These are phyloP conservation scores for Scelioninae gen. 1 DNA, from an alignment of 2,888 invertebrate genomes.

Conservation along the genomic window DNA sequence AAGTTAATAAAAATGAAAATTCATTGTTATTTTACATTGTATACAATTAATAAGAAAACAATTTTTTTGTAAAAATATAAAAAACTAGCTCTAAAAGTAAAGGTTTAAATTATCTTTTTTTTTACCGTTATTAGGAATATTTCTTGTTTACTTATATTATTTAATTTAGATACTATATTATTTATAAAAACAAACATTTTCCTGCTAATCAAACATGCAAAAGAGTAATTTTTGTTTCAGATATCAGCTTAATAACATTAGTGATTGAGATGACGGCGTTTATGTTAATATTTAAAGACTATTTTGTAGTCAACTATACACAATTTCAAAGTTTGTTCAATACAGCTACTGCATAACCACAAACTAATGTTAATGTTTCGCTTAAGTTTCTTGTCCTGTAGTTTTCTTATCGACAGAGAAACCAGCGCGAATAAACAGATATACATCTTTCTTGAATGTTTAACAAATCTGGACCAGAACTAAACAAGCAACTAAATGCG, in stretches of 20 bases:
- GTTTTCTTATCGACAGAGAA: slow-evolving; percentile 25
- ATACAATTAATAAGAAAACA: too few relatives aligned
- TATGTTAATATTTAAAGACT: slow-evolving; percentile 22
- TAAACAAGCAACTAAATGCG: slow-evolving; percentile 4
- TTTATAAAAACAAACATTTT: too few relatives aligned
- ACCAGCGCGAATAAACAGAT: slow-evolving; percentile 1
- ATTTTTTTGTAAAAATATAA: too few relatives aligned
- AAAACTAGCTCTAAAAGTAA: too few relatives aligned
- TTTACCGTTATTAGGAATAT: too few relatives aligned
- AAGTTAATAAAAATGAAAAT: too few relatives aligned
- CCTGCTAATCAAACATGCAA: too few relatives aligned
- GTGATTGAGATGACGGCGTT: background rate
- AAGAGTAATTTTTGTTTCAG: background rate
- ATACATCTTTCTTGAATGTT: slow-evolving; percentile 23
- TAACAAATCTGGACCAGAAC: background rate
- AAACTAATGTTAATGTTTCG: slow-evolving; percentile 27
- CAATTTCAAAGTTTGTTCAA: slow-evolving; percentile 18
- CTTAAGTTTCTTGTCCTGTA: slow-evolving; percentile 31
- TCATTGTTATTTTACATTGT: too few relatives aligned
- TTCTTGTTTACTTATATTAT: too few relatives aligned
- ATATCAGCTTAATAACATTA: background rate
- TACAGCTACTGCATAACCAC: slow-evolving; percentile 15
- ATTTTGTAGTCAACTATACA: slow-evolving; percentile 14
- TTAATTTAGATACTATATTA: too few relatives aligned
- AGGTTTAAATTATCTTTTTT: too few relatives aligned